Base-by-base conservation (phyloP, 2,113 vertebrate genomes). In the Illadopsis cleaveri region DNA sequence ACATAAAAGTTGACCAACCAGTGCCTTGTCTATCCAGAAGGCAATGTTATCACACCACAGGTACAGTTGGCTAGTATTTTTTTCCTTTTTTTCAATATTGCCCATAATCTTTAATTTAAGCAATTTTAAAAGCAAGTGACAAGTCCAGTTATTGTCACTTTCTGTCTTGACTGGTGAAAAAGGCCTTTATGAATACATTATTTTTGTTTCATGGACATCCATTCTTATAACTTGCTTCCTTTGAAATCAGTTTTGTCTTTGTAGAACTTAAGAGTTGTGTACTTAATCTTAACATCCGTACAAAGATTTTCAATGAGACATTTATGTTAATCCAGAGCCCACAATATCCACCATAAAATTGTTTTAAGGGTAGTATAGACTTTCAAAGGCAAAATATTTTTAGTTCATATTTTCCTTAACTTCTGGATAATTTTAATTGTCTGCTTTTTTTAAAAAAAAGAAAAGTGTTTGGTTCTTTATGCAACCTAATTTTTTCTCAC, bases 281-380 rank as follows among this genome's bases (percentile, higher is more conserved):
- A 66, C 75, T 95, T 95, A 78, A 86, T 95, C 35, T 95, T 93
- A 90, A 82, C 31, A 91, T 61, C 81, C 45, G 78, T 86, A 79
- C 11, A 93, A 90, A 90, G 78, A 45, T 93, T 95, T 96, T 93
- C 83, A 93, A 54, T 93, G 88, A 86, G 56, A 53, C 56, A 56
- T 57, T 93, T 92, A 91, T 68, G 68, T 87, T 91, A 92, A 96
- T 85, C 60, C 75, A 78, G 70, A 91, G 30, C 31, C 62, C 14
- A 60, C 87, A 87, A 64, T 83, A 96, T 93, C 33, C 11, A 95
- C 94, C 96, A 69, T 94, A 96, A 96, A 97, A 97, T 97, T 96
- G 58, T 88, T 93, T 91, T 93, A 87, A 91, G 75, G 60, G 50
- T 90, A 79, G 40, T 48, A 45, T 31, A 72, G 68, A 73, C 10